A percentile compares a stretch with the other conserved stretches of the same genome.
Evolutionary conservation across 1,140 invertebrate genomes (phyloP).

Genomic region (Calephelis virginiensis): DNA sequence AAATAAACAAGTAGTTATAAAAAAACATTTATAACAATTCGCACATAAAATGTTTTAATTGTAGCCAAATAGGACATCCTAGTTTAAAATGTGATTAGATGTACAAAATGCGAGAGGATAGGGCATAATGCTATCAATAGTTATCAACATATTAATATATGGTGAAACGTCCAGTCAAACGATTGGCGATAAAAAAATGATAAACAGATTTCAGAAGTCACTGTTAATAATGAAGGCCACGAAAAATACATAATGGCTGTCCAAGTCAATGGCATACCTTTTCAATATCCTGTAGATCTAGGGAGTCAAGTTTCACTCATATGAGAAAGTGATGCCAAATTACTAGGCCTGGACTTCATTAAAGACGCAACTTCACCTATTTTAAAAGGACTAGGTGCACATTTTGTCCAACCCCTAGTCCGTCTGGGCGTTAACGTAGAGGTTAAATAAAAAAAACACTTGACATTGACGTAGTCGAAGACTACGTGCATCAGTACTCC

Average conservation of each 20-base stretch:
- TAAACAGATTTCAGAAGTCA: conserved; percentile 28
- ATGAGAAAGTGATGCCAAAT: conserved; percentile 22
- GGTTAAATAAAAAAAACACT: conserved; percentile 32
- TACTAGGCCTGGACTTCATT: background rate
- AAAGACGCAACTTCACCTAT: conserved; percentile 8
- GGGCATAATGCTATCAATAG: conserved; percentile 26
- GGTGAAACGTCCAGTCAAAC: background rate
- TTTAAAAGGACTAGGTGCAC: background rate
- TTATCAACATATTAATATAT: conserved; percentile 1
- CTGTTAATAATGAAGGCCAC: conserved; percentile 8
- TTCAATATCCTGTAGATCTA: conserved; percentile 23
- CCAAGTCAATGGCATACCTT: conserved; percentile 21
- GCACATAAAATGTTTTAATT: conserved; percentile 12
- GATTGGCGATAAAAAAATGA: conserved; percentile 15
- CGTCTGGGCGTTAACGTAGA: conserved; percentile 18
- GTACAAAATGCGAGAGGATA: conserved; percentile 23
- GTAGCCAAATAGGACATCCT: background rate
- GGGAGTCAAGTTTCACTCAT: conserved; percentile 25
- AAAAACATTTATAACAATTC: background rate
- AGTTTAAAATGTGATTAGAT: conserved; percentile 22
- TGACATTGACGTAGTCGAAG: conserved; percentile 37
- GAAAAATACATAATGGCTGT: conserved; percentile 32
- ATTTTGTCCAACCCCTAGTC: conserved; percentile 29
- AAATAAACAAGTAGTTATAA: background rate
- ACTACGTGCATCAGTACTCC: conserved; percentile 31